Conservation (phyloP, 2,113 vertebrate genomes). For the Elaphurus davidianus region DNA sequence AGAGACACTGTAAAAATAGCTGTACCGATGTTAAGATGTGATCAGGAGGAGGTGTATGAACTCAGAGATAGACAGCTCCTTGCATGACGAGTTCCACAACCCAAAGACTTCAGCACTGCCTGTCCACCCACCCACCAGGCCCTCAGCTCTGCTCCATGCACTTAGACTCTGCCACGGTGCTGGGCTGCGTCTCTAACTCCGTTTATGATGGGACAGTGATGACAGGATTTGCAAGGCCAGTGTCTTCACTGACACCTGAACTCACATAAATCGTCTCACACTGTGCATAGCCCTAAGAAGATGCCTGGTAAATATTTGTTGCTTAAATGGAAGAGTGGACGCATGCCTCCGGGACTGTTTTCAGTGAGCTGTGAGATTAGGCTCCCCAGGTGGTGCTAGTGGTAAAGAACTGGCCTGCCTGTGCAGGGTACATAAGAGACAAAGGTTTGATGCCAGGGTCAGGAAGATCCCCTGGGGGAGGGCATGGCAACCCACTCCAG, state of each 20-base stretch:
- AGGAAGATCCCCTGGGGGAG: not conserved
- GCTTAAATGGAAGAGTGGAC: not conserved
- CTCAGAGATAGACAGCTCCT: not conserved
- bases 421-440: not conserved
- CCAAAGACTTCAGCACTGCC: not conserved
- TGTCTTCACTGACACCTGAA: not conserved
- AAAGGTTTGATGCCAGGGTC: not conserved
- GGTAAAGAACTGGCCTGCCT: not conserved
- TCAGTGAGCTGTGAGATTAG: not conserved
- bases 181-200: not conserved
- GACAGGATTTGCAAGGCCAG: not conserved
- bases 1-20: not conserved
- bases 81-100: not conserved
- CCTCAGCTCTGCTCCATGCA: not conserved
- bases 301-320: not conserved
- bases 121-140: fast-evolving
- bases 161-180: not conserved
- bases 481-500: not conserved
- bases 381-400: not conserved
- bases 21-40: not conserved
- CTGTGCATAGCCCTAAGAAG: not conserved
- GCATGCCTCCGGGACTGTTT: not conserved
- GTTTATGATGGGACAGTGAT: not conserved
- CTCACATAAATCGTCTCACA: not conserved
- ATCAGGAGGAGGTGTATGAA: not conserved